A percentile compares a stretch with the other conserved stretches of the same genome.
These are phyloP conservation scores for Rhinichthys osculus DNA, from an alignment of 2,797 vertebrate genomes.

Conservation along the genomic window DNA sequence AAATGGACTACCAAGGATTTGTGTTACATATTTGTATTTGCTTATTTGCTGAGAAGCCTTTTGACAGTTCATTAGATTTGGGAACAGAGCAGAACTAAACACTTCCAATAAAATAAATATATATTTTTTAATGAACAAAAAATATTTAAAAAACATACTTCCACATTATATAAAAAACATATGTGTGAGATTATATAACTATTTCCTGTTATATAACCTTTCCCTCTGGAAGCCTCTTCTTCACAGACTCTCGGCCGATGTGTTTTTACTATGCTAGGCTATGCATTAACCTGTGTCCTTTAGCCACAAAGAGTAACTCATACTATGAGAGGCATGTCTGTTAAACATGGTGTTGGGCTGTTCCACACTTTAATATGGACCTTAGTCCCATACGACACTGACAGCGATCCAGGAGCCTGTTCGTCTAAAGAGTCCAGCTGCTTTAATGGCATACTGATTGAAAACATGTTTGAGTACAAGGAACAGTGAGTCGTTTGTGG, in stretches of 20 bases:
- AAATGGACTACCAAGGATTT: background rate
- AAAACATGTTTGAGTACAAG: constrained; percentile 19
- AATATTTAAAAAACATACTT: background rate
- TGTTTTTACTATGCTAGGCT: constrained; percentile 32
- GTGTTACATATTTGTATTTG: background rate
- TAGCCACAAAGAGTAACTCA: background rate
- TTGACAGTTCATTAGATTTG: background rate
- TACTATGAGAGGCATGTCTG: constrained; percentile 13
- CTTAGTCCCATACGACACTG: constrained; percentile 19
- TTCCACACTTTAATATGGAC: constrained; percentile 25
- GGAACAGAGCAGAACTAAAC: background rate
- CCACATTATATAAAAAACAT: background rate
- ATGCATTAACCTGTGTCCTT: constrained; percentile 15
- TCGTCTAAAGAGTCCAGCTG: constrained; percentile 29
- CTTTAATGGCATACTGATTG: constrained; percentile 47
- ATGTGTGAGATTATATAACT: background rate
- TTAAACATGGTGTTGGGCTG: constrained; percentile 7
- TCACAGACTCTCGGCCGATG: background rate
- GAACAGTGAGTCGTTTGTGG: constrained; percentile 25
- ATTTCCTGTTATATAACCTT: constrained; percentile 17
- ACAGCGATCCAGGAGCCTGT: constrained; percentile 8
- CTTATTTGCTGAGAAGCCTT: background rate
- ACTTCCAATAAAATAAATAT: background rate
- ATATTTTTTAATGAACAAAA: no score
- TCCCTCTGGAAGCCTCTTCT: background rate